Evolutionary conservation across 2,113 vertebrate species (phyloP).

Genomic region (Rhea americana): DNA sequence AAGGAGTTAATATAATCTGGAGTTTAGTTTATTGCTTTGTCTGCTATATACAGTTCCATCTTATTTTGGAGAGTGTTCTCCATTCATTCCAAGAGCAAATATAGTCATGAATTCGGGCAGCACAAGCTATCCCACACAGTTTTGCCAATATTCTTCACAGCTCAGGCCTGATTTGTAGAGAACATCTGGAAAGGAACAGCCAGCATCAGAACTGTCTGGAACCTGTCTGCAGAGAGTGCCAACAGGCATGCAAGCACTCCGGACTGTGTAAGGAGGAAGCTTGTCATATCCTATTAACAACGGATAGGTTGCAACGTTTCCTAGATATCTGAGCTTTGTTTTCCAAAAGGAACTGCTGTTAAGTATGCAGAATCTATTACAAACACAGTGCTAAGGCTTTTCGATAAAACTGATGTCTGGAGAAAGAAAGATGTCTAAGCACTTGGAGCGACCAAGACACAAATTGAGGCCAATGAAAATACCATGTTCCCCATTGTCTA

Average conservation of each 20-base stretch:
- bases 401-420: not conserved
- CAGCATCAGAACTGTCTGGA: not conserved
- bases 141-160: not conserved
- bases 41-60: not conserved
- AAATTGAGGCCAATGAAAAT: not conserved
- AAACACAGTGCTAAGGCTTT: slow-evolving; percentile 25
- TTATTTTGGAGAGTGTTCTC: not conserved
- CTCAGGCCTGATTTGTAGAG: not conserved
- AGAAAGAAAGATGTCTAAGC: not conserved
- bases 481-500: not conserved
- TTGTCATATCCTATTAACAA: slow-evolving; percentile 24
- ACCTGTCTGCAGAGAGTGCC: not conserved
- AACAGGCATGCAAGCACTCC: not conserved
- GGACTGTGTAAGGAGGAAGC: not conserved
- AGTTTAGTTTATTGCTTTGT: not conserved
- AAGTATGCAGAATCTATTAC: not conserved
- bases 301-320: slow-evolving; percentile 12
- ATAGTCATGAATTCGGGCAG: not conserved
- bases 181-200: not conserved
- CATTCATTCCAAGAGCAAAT: not conserved
- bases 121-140: not conserved
- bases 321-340: not conserved
- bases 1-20: not conserved
- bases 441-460: not conserved
- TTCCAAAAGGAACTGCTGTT: not conserved